These are phyloP conservation scores for Spodoptera frugiperda DNA, from an alignment of 1,140 invertebrate genomes.

Conservation along the genomic window DNA sequence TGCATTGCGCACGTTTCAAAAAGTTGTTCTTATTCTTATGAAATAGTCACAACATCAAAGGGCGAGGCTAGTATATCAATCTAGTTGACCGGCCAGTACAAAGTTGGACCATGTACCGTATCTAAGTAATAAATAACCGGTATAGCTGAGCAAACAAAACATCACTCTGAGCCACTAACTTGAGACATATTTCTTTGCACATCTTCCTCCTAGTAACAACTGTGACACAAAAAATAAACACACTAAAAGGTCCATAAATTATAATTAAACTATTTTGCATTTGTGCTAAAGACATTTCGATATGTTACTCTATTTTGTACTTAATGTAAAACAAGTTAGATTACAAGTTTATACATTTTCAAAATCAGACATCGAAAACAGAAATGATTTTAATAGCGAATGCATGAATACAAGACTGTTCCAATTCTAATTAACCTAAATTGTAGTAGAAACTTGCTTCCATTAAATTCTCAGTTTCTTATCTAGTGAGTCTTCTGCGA, in stretches of 20 bases:
- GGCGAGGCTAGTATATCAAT: not conserved
- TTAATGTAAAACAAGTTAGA: too few species aligned
- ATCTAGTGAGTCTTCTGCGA: slow-evolving; percentile 13
- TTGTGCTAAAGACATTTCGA: too few species aligned
- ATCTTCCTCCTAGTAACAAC: not conserved
- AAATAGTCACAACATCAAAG: not conserved
- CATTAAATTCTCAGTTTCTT: not conserved
- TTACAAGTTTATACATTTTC: too few species aligned
- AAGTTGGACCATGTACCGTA: slow-evolving; percentile 16
- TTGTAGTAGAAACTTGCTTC: not conserved
- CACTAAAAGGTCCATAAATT: not conserved
- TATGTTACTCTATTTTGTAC: too few species aligned
- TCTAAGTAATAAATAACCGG: slow-evolving; percentile 32
- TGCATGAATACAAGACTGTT: not conserved
- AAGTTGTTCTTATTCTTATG: too few species aligned
- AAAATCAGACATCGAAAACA: too few species aligned
- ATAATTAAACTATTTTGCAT: not conserved
- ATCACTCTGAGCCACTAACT: slow-evolving; percentile 17
- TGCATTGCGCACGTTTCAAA: too few species aligned
- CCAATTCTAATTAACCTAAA: not conserved
- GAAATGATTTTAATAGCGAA: too few species aligned
- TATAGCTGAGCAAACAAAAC: slow-evolving; percentile 39
- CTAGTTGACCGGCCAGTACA: slow-evolving; percentile 15
- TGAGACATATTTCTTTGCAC: slow-evolving; percentile 26
- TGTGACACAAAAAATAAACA: not conserved